Evolutionary conservation across 2,113 vertebrate genomes (phyloP).

Genomic region (Siniperca chuatsi): DNA sequence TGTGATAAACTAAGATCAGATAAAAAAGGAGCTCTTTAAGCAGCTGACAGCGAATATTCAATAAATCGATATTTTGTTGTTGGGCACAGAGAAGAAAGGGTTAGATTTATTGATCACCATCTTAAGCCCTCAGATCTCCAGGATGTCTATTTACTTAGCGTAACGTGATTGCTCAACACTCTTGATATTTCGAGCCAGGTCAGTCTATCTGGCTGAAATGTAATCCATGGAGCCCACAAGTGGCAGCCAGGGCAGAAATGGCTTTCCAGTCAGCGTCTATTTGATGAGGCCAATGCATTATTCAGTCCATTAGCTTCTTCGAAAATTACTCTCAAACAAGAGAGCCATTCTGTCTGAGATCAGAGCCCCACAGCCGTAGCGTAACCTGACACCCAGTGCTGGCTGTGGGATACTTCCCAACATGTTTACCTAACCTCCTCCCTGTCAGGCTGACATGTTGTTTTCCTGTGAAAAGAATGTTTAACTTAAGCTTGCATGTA

Average conservation of each 20-base stretch:
- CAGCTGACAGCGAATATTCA: conserved; percentile 50
- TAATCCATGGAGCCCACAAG: conserved; percentile 79
- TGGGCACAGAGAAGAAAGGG: conserved; percentile 45
- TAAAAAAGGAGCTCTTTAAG: conserved; percentile 43
- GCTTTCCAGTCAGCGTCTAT: conserved; percentile 83
- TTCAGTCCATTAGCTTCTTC: conserved; percentile 85
- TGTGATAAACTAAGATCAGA: conserved; percentile 38
- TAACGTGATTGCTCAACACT: conserved; percentile 77
- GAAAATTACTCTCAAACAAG: conserved; percentile 84
- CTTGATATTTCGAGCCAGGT: conserved; percentile 79
- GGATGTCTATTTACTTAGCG: conserved; percentile 78
- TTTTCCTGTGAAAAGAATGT: conserved; percentile 82
- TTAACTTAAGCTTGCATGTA: conserved; percentile 79
- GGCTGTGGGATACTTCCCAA: conserved; percentile 80
- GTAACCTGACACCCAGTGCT: conserved; percentile 75
- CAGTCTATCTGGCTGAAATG: conserved; percentile 80
- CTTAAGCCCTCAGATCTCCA: conserved; percentile 69
- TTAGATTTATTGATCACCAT: conserved; percentile 72
- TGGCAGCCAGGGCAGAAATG: conserved; percentile 80
- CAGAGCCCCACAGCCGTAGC: conserved; percentile 72
- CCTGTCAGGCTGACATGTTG: conserved; percentile 81
- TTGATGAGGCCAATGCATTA: conserved; percentile 84
- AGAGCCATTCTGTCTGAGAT: conserved; percentile 83
- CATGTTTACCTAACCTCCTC: conserved; percentile 82
- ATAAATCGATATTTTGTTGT: conserved; percentile 64